phyloP scores from a whole-genome alignment of 2,113 vertebrate genomes.

The Paratilapia polleni region DNA sequence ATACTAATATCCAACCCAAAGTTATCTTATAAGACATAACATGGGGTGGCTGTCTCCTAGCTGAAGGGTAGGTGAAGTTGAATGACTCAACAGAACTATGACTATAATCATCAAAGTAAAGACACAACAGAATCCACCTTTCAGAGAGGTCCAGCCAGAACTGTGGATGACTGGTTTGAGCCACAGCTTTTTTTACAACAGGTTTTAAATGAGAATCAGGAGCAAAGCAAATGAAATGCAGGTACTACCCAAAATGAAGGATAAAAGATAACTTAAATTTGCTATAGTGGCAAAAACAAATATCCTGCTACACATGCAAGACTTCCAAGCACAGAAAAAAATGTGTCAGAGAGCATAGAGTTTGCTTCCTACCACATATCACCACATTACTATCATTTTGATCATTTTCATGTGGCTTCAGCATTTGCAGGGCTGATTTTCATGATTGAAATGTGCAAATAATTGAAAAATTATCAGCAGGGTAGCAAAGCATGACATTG shows the following conservation, averaged over 20 bases:
- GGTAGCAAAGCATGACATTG: not conserved
- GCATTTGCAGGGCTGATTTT: slow-evolving; percentile 11
- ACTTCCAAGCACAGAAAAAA: not conserved
- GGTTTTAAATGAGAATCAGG: not conserved
- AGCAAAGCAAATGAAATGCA: no score
- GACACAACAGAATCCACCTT: not conserved
- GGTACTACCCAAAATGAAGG: no score
- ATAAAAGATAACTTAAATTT: not conserved
- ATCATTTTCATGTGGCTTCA: slow-evolving; percentile 9
- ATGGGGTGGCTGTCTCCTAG: no score
- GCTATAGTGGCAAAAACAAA: not conserved
- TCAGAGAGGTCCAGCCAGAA: not conserved
- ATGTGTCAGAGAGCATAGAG: not conserved
- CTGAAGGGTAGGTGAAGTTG: no score
- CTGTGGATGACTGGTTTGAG: no score
- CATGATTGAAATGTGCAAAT: slow-evolving; percentile 3
- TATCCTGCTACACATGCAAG: not conserved
- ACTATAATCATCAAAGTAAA: not conserved
- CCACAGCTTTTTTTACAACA: not conserved
- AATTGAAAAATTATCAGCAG: not conserved
- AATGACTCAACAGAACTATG: not conserved
- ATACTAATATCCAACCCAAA: not conserved
- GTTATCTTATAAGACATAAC: not conserved
- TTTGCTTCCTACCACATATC: not conserved
- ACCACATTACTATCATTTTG: not conserved